Conservation (phyloP, 1,140 invertebrate species). For the Solenopsis invicta region DNA sequence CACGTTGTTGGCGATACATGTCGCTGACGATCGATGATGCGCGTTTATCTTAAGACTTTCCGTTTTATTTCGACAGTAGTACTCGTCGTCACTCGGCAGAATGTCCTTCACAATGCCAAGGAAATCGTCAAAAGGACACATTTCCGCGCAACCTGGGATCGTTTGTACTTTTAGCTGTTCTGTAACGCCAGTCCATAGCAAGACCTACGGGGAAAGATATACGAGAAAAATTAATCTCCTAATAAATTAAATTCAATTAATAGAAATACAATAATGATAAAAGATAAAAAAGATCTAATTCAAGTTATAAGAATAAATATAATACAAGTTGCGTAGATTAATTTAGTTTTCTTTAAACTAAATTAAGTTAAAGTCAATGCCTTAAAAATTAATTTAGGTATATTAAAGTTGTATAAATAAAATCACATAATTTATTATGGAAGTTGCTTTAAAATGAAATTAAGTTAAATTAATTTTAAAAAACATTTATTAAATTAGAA, state of each 20-base stretch:
- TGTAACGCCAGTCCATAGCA: constrained; percentile 80
- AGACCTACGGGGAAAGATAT: constrained; percentile 66
- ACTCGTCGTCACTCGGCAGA: constrained; percentile 80
- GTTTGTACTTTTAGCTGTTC: constrained; percentile 76
- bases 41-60: neutral
- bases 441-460: too few species aligned
- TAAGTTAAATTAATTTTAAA: too few species aligned
- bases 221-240: constrained; percentile 14
- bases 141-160: constrained; percentile 80
- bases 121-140: constrained; percentile 82
- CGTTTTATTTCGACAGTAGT: constrained; percentile 63
- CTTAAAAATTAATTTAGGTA: too few species aligned
- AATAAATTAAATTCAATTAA: neutral
- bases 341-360: too few species aligned
- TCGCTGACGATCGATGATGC: constrained; percentile 44
- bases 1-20: neutral
- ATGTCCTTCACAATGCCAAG: constrained; percentile 78
- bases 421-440: too few species aligned
- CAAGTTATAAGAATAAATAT: constrained; percentile 2
- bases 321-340: neutral
- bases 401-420: too few species aligned
- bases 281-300: neutral
- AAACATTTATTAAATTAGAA: too few species aligned
- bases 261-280: neutral
- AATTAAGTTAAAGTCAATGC: too few species aligned